These are phyloP conservation scores for Mycetomoellerius zeteki DNA, from an alignment of 1,140 invertebrate species.

Conservation along the genomic window DNA sequence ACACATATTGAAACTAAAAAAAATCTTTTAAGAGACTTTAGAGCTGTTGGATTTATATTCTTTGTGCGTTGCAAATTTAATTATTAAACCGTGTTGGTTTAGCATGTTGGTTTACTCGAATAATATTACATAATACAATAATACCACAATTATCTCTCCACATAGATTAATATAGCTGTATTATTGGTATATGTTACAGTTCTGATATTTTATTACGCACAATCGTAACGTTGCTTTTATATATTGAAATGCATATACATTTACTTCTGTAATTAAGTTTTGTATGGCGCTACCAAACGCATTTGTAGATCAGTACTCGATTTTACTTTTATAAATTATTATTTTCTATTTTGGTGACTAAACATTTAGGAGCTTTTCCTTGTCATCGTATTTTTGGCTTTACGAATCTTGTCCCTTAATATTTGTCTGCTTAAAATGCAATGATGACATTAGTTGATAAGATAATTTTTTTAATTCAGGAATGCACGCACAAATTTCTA, in stretches of 20 bases:
- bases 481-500: neutral
- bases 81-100: neutral
- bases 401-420: neutral
- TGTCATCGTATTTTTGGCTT: neutral
- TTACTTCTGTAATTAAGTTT: constrained; percentile 29
- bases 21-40: neutral
- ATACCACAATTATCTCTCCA: neutral
- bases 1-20: neutral
- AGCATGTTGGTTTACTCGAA: neutral
- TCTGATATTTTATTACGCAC: constrained; percentile 50
- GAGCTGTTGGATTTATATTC: neutral
- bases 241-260: neutral
- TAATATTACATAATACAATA: neutral
- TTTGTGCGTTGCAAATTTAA: neutral
- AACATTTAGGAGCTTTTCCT: neutral
- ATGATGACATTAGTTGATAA: constrained; percentile 10
- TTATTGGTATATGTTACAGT: neutral
- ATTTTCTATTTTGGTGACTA: neutral
- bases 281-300: neutral
- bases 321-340: constrained; percentile 22
- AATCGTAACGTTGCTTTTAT: constrained; percentile 43
- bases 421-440: constrained; percentile 1
- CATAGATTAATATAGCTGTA: constrained; percentile 8
- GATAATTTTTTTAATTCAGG: constrained; percentile 6
- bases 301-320: constrained; percentile 24